These are phyloP conservation scores for Puffinus mauretanicus DNA, from an alignment of 2,113 vertebrate genomes.

Conservation along the genomic window DNA sequence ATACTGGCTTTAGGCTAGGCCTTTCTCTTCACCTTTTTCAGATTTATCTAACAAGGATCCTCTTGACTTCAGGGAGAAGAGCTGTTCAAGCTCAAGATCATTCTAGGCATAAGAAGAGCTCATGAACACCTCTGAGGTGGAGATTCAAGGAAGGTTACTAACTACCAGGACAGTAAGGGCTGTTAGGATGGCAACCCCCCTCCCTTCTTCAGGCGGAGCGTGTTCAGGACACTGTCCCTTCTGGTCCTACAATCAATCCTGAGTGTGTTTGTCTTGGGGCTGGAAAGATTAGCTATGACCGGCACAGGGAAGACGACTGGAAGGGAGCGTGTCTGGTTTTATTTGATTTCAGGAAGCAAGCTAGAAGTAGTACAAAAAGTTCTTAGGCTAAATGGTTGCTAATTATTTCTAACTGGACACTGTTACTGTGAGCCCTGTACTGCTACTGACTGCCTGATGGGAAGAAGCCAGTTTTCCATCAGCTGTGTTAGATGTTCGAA, in stretches of 20 bases:
- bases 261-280: neutral
- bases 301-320: neutral
- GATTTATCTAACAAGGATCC: neutral
- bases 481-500: neutral
- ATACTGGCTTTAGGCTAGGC: neutral
- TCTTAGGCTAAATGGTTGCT: neutral
- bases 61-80: neutral
- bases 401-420: neutral
- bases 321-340: neutral
- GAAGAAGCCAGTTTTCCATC: neutral
- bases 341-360: neutral
- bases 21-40: neutral
- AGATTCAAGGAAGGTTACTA: neutral
- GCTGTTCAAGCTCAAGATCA: neutral
- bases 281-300: neutral
- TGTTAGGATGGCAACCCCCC: neutral
- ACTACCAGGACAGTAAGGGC: neutral
- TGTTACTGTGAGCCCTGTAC: neutral
- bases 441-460: neutral
- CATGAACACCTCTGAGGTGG: neutral
- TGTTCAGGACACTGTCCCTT: neutral
- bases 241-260: neutral
- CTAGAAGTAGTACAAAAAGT: neutral
- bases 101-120: neutral
- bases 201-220: rapidly evolving